These are phyloP conservation scores for Byasa hedistus DNA, from an alignment of 2,888 invertebrate species.

Conservation along the genomic window DNA sequence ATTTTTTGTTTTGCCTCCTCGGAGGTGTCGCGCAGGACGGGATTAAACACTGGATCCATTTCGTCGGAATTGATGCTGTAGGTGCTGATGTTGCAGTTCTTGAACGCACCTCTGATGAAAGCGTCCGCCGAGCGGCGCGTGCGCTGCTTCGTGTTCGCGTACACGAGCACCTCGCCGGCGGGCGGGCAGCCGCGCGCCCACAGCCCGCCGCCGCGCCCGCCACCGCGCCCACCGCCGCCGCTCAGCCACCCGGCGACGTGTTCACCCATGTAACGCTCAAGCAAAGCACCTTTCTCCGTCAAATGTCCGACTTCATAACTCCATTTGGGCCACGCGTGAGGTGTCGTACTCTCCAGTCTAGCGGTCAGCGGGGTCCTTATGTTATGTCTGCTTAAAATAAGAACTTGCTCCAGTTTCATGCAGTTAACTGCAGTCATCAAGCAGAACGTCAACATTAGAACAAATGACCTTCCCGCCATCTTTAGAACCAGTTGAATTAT, in stretches of 20 bases:
- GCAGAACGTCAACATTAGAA: conserved; percentile 1
- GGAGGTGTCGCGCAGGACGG: conserved; percentile 47
- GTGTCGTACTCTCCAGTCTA: conserved; percentile 42
- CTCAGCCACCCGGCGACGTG: conserved; percentile 57
- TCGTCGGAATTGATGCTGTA: conserved; percentile 42
- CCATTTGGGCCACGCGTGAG: conserved; percentile 55
- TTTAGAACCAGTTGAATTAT: not conserved
- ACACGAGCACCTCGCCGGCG: conserved; percentile 46
- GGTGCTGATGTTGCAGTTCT: conserved; percentile 49
- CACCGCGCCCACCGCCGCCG: too few relatives aligned
- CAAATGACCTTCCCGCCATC: conserved; percentile 12
- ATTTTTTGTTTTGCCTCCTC: conserved; percentile 41
- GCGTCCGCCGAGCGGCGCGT: conserved; percentile 55
- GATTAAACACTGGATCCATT: conserved; percentile 55
- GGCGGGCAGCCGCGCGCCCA: conserved; percentile 48
- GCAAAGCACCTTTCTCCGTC: conserved; percentile 54
- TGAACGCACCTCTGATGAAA: conserved; percentile 55
- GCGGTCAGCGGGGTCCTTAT: conserved; percentile 54
- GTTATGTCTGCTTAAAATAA: conserved; percentile 61
- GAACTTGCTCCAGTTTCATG: conserved; percentile 46
- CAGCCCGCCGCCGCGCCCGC: too few relatives aligned
- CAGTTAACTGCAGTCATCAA: not conserved
- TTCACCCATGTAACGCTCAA: conserved; percentile 61
- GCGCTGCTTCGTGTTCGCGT: conserved; percentile 58
- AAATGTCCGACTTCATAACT: conserved; percentile 46